Evolutionary conservation across 2,888 invertebrate species (phyloP), one percentile per base, ranked within the genome.

Genomic region (Microctonus hyperodae): DNA sequence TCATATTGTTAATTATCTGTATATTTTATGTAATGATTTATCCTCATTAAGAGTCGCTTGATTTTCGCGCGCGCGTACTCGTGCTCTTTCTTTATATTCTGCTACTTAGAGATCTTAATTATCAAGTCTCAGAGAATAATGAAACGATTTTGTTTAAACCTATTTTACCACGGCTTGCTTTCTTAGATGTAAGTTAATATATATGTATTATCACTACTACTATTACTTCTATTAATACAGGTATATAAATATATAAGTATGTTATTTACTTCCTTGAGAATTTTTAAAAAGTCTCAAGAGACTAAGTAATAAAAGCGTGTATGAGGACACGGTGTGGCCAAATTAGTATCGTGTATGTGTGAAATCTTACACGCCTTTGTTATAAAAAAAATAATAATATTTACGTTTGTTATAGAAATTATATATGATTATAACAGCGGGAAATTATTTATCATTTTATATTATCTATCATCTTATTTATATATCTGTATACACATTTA

Each of bases 261-360:
- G n/a, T n/a, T n/a, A 59, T 68, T 69, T 65, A 75, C 82, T 82
- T 82, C 82, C 82, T 72, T 82, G 82, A 80, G 82, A 82, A 80
- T 78, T 78, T 79, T 77, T 77, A 70, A 66, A 68, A 40, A 65
- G 64, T 65, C 68, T 70, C 44, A 44, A 44, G 44, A 44, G 7
- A 44, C 44, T 44, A 16, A 44, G 44, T 44, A 44, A 44, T 44
- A 44, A 44, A 44, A 16, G 16, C 35, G 16, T 22, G 10, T 37
- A 51, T 53, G 55, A 70, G 57, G 70, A 70, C 66, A 69, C 40
- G 55, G 25, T 25, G 50, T 55, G 35, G 53, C 28, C 57, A 28
- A 40, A 40, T 59, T 44, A 16, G 51, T 61, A 28, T 56, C 64
- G 60, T 48, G 57, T 59, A 25, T 37, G 7, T 44, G 44, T 20